These are phyloP conservation scores for Schlechtendalia chinensis DNA, from an alignment of 1,140 invertebrate genomes.

Conservation along the genomic window DNA sequence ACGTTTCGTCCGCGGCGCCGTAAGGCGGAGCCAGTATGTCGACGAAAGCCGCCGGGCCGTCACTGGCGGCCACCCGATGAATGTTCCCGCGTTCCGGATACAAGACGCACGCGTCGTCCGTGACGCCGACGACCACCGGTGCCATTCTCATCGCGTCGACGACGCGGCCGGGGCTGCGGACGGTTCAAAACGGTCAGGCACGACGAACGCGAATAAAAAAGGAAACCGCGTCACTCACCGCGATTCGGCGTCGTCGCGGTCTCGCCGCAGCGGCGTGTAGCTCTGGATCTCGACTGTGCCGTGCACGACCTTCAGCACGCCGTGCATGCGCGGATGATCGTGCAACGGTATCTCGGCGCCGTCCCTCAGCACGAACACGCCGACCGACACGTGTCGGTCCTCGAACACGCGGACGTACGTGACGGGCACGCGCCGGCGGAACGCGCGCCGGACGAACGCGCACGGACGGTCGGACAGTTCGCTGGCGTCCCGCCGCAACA, in stretches of 20 bases:
- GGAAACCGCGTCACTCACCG: too few species aligned
- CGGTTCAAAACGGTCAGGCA: slow-evolving; percentile 44
- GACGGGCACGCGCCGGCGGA: slow-evolving; percentile 47
- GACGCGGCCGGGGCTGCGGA: slow-evolving; percentile 49
- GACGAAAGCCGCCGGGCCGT: slow-evolving; percentile 79
- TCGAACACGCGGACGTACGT: slow-evolving; percentile 58
- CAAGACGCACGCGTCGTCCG: slow-evolving; percentile 63
- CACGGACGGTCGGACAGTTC: not conserved
- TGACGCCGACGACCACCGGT: slow-evolving; percentile 55
- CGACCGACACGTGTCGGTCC: slow-evolving; percentile 74
- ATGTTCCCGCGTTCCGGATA: slow-evolving; percentile 76
- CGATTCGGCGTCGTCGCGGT: slow-evolving; percentile 35
- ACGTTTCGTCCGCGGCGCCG: slow-evolving; percentile 58
- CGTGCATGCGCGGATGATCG: slow-evolving; percentile 89
- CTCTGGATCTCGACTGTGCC: slow-evolving; percentile 70
- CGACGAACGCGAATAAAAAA: too few species aligned
- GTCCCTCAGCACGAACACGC: slow-evolving; percentile 81
- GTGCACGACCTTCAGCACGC: slow-evolving; percentile 77
- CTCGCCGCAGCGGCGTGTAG: slow-evolving; percentile 56
- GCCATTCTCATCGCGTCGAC: slow-evolving; percentile 56
- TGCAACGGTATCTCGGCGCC: slow-evolving; percentile 78
- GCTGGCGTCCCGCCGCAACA: slow-evolving; percentile 19
- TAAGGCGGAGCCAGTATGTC: slow-evolving; percentile 91
- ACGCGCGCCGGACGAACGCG: not conserved
- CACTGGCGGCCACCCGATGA: slow-evolving; percentile 73